Evolutionary conservation across 2,797 vertebrate genomes (phyloP).

Genomic region (Poeciliopsis paucimaculata): DNA sequence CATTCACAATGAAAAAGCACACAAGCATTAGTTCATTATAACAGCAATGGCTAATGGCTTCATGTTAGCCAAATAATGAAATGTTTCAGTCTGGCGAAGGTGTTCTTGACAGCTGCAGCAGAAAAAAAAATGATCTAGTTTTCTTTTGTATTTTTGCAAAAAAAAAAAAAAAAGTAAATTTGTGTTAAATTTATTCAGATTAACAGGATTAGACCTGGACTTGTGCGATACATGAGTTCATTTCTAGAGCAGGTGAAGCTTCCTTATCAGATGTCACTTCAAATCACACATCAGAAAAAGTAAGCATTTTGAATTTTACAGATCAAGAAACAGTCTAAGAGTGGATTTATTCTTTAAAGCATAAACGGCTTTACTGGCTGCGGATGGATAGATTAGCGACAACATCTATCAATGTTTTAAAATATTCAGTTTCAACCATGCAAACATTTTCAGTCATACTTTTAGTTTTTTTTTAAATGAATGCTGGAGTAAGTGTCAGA

Average conservation of each 20-base stretch:
- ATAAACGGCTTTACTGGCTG: not conserved
- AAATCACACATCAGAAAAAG: not conserved
- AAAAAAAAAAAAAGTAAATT: not conserved
- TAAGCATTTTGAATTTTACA: not conserved
- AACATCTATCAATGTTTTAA: not conserved
- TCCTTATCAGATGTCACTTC: not conserved
- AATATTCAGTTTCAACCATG: not conserved
- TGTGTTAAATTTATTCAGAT: not conserved
- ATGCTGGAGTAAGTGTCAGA: too few relatives aligned
- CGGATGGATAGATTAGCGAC: not conserved
- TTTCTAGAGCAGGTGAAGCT: not conserved
- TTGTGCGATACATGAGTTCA: not conserved
- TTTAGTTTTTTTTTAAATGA: too few relatives aligned
- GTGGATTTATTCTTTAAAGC: not conserved
- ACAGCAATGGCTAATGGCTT: not conserved
- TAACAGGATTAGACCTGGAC: not conserved
- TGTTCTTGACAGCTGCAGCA: not conserved
- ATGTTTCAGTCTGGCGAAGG: not conserved
- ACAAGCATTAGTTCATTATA: not conserved
- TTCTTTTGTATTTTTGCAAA: not conserved
- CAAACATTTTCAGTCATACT: too few relatives aligned
- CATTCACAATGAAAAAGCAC: not conserved
- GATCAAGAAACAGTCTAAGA: not conserved
- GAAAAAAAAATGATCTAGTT: not conserved
- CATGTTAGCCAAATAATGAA: not conserved